A percentile compares a stretch with the other conserved stretches of the same genome.
phyloP scores from a whole-genome alignment of 2,797 vertebrate genomes.

The Psittacula echo region DNA sequence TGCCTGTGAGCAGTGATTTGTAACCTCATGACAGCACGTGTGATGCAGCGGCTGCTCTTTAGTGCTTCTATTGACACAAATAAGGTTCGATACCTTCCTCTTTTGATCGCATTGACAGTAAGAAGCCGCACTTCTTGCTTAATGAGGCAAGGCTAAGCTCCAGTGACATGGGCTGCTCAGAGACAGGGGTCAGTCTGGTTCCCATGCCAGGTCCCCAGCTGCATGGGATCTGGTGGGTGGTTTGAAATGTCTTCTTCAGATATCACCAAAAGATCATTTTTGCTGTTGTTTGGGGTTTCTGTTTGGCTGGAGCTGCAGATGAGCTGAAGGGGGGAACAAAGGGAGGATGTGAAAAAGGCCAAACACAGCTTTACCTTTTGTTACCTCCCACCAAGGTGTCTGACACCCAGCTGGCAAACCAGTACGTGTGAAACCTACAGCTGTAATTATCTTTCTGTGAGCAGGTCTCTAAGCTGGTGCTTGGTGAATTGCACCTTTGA shows the following conservation, averaged over 20 bases:
- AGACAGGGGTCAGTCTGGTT: not conserved
- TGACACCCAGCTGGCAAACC: not conserved
- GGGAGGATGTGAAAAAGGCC: not conserved
- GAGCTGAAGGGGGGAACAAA: slow-evolving; percentile 12
- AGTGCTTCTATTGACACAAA: not conserved
- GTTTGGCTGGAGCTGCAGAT: slow-evolving; percentile 19
- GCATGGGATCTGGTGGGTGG: not conserved
- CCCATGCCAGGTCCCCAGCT: not conserved
- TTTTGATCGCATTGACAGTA: not conserved
- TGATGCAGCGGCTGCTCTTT: not conserved
- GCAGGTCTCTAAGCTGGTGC: not conserved
- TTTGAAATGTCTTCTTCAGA: not conserved
- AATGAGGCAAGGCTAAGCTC: not conserved
- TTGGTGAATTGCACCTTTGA: not conserved
- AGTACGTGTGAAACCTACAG: not conserved
- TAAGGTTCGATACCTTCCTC: not conserved
- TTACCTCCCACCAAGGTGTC: not conserved
- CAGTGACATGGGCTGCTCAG: not conserved
- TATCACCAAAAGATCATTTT: not conserved
- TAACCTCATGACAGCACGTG: not conserved
- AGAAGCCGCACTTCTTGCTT: not conserved
- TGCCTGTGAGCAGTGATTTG: not conserved
- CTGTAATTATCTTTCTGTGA: not conserved
- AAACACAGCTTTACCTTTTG: not conserved
- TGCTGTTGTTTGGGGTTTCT: not conserved